Evolutionary conservation across 2,888 invertebrate species (phyloP).

Genomic region (Catotricha subobsoleta): DNA sequence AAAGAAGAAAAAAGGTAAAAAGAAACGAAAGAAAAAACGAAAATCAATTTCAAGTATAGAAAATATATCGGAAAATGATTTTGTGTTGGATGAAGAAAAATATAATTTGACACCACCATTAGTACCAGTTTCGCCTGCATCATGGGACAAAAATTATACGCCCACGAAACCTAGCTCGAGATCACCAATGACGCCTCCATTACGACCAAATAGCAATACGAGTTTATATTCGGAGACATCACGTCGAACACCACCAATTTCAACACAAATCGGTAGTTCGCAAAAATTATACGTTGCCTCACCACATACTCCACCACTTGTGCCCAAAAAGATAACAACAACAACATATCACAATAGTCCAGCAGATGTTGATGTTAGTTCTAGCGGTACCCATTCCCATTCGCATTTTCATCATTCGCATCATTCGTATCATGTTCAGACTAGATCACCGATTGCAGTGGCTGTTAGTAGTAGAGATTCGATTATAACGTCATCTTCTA

Average conservation of each 20-base stretch:
- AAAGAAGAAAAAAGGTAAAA: conserved; percentile 53
- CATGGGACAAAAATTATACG: conserved; percentile 14
- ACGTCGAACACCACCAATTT: conserved; percentile 1
- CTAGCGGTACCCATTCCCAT: conserved; percentile 6
- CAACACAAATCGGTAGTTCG: not conserved
- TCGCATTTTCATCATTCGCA: conserved; percentile 12
- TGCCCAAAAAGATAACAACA: conserved; percentile 9
- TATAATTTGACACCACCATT: conserved; percentile 24
- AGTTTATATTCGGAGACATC: conserved; percentile 6
- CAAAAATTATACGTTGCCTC: conserved; percentile 16
- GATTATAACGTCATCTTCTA: no score
- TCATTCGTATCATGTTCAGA: conserved; percentile 15
- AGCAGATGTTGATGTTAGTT: conserved; percentile 9
- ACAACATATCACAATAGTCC: conserved; percentile 12
- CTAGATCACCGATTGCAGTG: conserved; percentile 14
- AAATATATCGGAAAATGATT: conserved; percentile 39
- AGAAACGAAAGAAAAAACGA: conserved; percentile 45
- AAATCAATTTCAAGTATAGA: conserved; percentile 52
- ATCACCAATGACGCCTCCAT: conserved; percentile 13
- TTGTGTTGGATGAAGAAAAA: conserved; percentile 18
- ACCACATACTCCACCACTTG: conserved; percentile 28
- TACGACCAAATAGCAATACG: conserved; percentile 4
- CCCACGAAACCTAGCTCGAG: conserved; percentile 19
- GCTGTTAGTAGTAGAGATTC: no score
- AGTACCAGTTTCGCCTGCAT: conserved; percentile 5